These are phyloP conservation scores for Zygothrica quintamaculata DNA, from an alignment of 2,888 invertebrate species.

Conservation along the genomic window DNA sequence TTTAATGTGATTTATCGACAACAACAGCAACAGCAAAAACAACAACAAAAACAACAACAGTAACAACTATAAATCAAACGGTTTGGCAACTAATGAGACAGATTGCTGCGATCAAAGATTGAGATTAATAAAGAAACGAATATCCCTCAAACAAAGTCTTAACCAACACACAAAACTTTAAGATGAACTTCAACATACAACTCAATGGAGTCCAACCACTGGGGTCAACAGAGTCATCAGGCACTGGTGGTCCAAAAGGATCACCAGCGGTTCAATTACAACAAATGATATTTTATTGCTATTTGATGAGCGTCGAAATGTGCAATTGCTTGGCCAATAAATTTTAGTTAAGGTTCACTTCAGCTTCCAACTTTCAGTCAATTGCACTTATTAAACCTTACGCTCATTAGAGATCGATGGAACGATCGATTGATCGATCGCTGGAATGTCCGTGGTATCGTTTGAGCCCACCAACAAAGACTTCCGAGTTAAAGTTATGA, in stretches of 20 bases:
- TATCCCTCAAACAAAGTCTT: conserved; percentile 16
- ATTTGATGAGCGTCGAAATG: conserved; percentile 75
- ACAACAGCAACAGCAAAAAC: conserved; percentile 41
- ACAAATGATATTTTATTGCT: conserved; percentile 78
- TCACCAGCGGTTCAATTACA: conserved; percentile 60
- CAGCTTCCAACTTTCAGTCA: conserved; percentile 33
- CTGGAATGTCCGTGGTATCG: conserved; percentile 2
- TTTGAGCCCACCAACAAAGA: conserved; percentile 54
- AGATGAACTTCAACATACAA: background rate
- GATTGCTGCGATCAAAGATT: conserved; percentile 53
- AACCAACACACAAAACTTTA: conserved; percentile 1
- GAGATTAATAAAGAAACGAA: conserved; percentile 16
- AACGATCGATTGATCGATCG: conserved; percentile 17
- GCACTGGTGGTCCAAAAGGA: conserved; percentile 48
- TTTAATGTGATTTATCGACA: conserved; percentile 77
- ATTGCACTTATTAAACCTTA: conserved; percentile 68
- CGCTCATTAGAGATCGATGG: conserved; percentile 59
- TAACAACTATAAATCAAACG: conserved; percentile 65
- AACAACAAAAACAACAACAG: conserved; percentile 28
- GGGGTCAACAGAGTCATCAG: conserved; percentile 5
- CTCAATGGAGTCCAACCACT: conserved; percentile 12
- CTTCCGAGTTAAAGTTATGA: background rate
- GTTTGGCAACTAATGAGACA: conserved; percentile 74
- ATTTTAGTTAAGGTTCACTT: conserved; percentile 30
- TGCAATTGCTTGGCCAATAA: conserved; percentile 72